A percentile compares a stretch with the other conserved stretches of the same genome.
Conservation (phyloP, 2,797 vertebrate species). For the Sparidentex hasta region DNA sequence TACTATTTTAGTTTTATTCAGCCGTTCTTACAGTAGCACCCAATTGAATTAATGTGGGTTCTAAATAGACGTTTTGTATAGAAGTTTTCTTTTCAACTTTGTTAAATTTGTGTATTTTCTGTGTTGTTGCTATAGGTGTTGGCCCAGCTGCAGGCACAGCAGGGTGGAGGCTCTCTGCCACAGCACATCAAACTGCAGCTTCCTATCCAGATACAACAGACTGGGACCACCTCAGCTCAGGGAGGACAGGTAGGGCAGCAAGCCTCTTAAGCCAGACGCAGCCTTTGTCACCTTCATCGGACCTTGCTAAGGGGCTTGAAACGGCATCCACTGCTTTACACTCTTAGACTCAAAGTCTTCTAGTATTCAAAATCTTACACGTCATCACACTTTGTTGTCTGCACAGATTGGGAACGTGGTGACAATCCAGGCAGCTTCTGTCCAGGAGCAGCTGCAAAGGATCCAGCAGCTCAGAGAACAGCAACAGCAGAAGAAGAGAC, state of each 20-base stretch:
- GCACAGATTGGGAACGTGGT: constrained; percentile 92
- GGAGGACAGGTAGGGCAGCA: constrained; percentile 74
- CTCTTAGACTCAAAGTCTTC: neutral
- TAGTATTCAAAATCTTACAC: neutral
- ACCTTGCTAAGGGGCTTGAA: neutral
- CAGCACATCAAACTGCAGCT: constrained; percentile 93
- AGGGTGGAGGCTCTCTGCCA: constrained; percentile 84
- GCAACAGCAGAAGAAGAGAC: constrained; percentile 95
- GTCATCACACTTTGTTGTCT: constrained; percentile 2
- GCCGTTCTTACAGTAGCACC: neutral
- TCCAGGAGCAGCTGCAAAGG: constrained; percentile 95
- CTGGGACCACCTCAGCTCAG: constrained; percentile 76
- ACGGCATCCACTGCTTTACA: neutral
- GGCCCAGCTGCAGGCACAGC: constrained; percentile 91
- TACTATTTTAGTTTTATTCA: constrained; percentile 1
- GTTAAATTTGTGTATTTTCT: constrained; percentile 26
- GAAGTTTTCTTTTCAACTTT: constrained; percentile 12
- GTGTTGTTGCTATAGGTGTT: constrained; percentile 82
- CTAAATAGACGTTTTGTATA: neutral
- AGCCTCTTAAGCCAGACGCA: neutral
- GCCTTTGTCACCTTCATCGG: neutral
- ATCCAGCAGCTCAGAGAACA: constrained; percentile 97
- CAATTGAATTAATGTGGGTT: neutral
- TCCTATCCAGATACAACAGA: constrained; percentile 91
- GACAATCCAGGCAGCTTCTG: constrained; percentile 94